Evolutionary conservation across 1,140 invertebrate species (phyloP).

Genomic region (Bombus huntii): DNA sequence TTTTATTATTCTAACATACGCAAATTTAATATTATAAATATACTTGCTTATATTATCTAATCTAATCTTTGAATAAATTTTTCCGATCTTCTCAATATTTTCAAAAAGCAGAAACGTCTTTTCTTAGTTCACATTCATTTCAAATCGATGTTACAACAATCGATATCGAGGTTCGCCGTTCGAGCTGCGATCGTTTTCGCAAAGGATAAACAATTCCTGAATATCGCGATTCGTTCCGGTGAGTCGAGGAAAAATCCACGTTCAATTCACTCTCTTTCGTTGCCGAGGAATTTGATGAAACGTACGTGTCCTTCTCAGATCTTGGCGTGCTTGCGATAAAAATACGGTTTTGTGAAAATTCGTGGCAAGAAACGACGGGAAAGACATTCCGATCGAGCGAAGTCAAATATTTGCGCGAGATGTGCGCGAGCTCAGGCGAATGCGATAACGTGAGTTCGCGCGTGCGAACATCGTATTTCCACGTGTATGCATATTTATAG

Average conservation of each 20-base stretch:
- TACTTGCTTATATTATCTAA: neutral
- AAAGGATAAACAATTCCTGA: neutral
- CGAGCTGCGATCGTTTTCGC: neutral
- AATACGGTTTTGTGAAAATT: conserved; percentile 49
- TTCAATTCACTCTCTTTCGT: neutral
- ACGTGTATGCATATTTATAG: conserved; percentile 4
- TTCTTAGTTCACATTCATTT: neutral
- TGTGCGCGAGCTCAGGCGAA: conserved; percentile 22
- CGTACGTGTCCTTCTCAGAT: neutral
- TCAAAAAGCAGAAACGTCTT: too few relatives aligned
- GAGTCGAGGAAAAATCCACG: neutral
- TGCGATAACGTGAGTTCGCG: conserved; percentile 18
- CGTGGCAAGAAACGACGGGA: neutral
- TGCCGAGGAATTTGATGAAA: neutral
- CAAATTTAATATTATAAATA: neutral
- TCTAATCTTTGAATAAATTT: too few relatives aligned
- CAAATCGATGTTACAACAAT: neutral
- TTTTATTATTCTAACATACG: too few relatives aligned
- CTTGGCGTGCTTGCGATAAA: conserved; percentile 27
- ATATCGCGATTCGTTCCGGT: neutral
- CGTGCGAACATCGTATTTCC: neutral
- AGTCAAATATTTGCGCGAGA: conserved; percentile 60
- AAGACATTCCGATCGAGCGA: conserved; percentile 7
- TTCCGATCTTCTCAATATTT: neutral
- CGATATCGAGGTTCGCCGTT: neutral